These are phyloP conservation scores for Polydrusus cervinus DNA, from an alignment of 2,888 invertebrate species.

Conservation along the genomic window DNA sequence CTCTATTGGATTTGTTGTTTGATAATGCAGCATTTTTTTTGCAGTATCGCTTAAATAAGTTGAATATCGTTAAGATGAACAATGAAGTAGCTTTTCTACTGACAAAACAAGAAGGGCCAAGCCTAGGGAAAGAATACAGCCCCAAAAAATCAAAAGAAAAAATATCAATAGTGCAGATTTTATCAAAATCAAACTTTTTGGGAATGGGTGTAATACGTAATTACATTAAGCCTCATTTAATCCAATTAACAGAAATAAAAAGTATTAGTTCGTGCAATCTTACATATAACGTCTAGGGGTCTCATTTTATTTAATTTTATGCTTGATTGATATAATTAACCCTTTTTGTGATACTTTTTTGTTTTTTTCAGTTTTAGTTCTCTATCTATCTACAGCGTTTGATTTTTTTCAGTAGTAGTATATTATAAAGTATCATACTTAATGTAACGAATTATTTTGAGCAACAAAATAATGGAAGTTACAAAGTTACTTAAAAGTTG, in stretches of 20 bases:
- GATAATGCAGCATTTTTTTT: constrained; percentile 9
- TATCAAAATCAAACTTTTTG: too few relatives aligned
- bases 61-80: background rate
- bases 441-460: too few relatives aligned
- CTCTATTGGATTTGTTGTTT: constrained; percentile 35
- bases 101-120: too few relatives aligned
- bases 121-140: background rate
- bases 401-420: too few relatives aligned
- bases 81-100: background rate
- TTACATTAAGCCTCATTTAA: too few relatives aligned
- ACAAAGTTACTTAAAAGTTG: too few relatives aligned
- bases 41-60: background rate
- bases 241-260: background rate
- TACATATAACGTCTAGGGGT: background rate
- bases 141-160: background rate
- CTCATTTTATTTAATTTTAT: background rate
- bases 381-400: background rate
- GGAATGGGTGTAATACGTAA: too few relatives aligned
- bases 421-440: too few relatives aligned
- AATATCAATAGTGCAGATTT: too few relatives aligned
- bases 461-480: too few relatives aligned
- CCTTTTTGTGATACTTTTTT: background rate
- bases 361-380: background rate
- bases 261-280: background rate
- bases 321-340: background rate